Evolutionary conservation across 2,797 vertebrate genomes (phyloP), one percentile per base, ranked within the genome.

Genomic region (Sternotherus odoratus): DNA sequence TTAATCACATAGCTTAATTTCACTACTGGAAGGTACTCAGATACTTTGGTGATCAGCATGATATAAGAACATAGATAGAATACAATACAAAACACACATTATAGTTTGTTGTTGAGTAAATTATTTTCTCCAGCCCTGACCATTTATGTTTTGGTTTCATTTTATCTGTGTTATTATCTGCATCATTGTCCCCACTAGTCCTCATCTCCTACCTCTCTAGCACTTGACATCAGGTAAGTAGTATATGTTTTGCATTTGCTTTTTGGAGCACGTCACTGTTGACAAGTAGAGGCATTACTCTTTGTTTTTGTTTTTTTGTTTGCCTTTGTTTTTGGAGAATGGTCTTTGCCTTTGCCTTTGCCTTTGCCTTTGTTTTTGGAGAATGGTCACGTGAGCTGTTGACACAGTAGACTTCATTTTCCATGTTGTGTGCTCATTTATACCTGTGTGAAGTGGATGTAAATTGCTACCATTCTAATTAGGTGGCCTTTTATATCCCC

Each of bases 381-480:
- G 13, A n/a, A 10, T 30, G 85, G 16, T 4, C 6, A 13, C 4
- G 48, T 88, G 43, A 91, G 21, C 36, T 24, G 36, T 39, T 66
- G 63, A 24, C 23, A 28, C 1, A 1, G 79, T 39, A 80, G 39
- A 21, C 19, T 5, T 88, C 92, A 90, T 83, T 92, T 79, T 77
- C 2, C 0, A 19, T 84, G 85, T 77, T 83, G 3, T 6, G 77
- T 86, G 80, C 13, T 82, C 57, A 82, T 3, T 33, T 75, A 48
- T 16, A 75, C 24, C 43, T 75, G 43, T 16, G 43, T 28, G 16
- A 75, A 75, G 21, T 48, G 23, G n/a, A 80, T 94, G 92, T 17
- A 82, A 92, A 86, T 57, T 33, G 5, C 78, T 91, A 87, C 56
- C 48, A 57, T 9, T 72, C 24, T 79, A 53, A 86, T 19, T 66